phyloP scores from a whole-genome alignment of 2,113 vertebrate species.

The Ammospiza nelsoni region DNA sequence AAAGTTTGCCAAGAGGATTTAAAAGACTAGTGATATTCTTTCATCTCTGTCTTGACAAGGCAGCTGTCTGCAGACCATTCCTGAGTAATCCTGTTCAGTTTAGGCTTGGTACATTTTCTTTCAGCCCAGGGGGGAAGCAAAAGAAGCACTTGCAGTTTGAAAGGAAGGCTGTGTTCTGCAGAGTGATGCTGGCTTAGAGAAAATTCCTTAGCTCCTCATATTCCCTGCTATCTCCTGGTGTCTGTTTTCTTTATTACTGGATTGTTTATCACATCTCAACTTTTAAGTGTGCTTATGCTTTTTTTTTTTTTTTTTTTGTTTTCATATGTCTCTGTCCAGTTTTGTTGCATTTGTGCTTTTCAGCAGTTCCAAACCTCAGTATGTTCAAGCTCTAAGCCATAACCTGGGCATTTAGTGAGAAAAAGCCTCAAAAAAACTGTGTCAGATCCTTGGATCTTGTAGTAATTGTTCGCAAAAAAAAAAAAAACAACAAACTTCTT shows the following conservation, averaged over 20 bases:
- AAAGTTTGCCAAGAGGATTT: background rate
- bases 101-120: background rate
- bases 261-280: background rate
- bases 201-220: fast-evolving
- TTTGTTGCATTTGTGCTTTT: background rate
- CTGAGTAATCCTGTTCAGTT: background rate
- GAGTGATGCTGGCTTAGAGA: background rate
- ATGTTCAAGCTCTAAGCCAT: background rate
- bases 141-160: background rate
- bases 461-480: background rate
- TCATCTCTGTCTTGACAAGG: background rate
- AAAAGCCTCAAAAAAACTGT: background rate
- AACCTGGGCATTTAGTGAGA: background rate
- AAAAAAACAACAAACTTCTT: background rate
- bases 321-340: background rate
- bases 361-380: background rate
- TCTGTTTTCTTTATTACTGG: background rate
- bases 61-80: background rate
- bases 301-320: background rate
- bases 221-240: background rate
- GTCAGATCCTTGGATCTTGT: background rate
- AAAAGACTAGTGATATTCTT: background rate
- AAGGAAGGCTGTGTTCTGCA: background rate
- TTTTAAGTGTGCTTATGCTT: background rate
- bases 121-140: background rate